A percentile compares a stretch with the other conserved stretches of the same genome.
Evolutionary conservation across 2,113 vertebrate species (phyloP).

Genomic region (Oriolus oriolus): DNA sequence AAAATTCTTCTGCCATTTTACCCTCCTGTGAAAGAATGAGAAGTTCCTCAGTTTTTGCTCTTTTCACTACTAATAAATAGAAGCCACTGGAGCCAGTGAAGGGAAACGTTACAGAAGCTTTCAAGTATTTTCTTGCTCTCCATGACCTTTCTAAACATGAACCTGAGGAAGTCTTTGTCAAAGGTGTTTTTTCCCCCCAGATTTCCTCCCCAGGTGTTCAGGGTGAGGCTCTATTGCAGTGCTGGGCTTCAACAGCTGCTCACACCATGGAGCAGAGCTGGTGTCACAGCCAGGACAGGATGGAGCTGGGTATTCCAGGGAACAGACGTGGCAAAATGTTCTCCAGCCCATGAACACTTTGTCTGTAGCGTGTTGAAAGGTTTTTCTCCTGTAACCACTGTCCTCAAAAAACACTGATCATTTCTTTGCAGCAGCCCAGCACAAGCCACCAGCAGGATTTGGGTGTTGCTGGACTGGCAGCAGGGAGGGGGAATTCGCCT

Average conservation of each 20-base stretch:
- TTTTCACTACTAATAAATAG: not conserved
- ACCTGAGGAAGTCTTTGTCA: not conserved
- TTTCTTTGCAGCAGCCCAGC: not conserved
- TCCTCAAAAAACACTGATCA: not conserved
- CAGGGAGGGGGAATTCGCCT: not conserved
- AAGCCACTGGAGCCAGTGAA: not conserved
- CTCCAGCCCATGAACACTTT: not conserved
- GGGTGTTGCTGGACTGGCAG: not conserved
- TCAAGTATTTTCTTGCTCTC: not conserved
- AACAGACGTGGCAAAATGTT: rapidly evolving
- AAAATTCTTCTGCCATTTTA: not conserved
- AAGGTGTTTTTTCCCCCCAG: not conserved
- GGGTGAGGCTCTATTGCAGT: not conserved
- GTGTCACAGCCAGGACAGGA: not conserved
- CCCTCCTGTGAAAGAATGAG: not conserved
- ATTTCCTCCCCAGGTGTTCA: not conserved
- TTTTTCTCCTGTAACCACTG: not conserved
- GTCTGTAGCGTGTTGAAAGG: not conserved
- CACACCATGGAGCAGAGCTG: not conserved
- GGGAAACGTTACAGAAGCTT: not conserved
- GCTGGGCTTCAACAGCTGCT: not conserved
- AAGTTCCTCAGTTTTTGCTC: not conserved
- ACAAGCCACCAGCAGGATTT: not conserved
- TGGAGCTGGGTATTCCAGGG: not conserved
- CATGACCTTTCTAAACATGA: not conserved